Evolutionary conservation across 2,113 vertebrate species (phyloP).

Genomic region (Podarcis raffonei): DNA sequence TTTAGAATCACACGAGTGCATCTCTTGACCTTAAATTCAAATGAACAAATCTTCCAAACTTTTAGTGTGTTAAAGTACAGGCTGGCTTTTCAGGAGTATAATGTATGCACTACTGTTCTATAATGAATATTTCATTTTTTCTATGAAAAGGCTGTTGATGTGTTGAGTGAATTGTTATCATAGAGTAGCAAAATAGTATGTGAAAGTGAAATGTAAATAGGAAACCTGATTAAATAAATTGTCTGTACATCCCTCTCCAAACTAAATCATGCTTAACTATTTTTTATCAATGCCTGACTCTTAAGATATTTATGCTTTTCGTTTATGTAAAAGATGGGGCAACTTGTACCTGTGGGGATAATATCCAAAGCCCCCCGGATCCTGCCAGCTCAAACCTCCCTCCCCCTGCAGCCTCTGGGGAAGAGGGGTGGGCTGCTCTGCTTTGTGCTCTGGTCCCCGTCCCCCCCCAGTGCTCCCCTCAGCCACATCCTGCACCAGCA

Average conservation of each 20-base stretch:
- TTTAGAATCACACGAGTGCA: slow-evolving; percentile 64
- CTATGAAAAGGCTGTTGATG: slow-evolving; percentile 70
- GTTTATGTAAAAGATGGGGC: neutral
- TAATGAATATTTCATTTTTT: slow-evolving; percentile 72
- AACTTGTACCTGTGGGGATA: too few relatives aligned
- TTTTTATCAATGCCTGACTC: neutral
- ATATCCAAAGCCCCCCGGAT: too few relatives aligned
- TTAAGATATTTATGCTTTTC: neutral
- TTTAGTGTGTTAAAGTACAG: slow-evolving; percentile 70
- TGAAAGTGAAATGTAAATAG: slow-evolving; percentile 88
- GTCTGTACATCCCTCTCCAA: slow-evolving; percentile 79
- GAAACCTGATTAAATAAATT: slow-evolving; percentile 82
- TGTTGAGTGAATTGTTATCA: slow-evolving; percentile 75
- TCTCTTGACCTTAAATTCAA: slow-evolving; percentile 66
- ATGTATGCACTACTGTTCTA: slow-evolving; percentile 81
- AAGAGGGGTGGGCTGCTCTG: too few relatives aligned
- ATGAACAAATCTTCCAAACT: slow-evolving; percentile 68
- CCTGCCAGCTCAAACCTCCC: neutral
- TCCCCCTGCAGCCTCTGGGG: neutral
- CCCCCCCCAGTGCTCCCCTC: too few relatives aligned
- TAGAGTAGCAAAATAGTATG: slow-evolving; percentile 76
- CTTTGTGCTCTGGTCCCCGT: too few relatives aligned
- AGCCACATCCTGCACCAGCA: too few relatives aligned
- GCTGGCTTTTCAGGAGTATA: slow-evolving; percentile 78
- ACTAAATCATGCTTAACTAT: neutral